A percentile compares a stretch with the other conserved stretches of the same genome.
These are phyloP conservation scores for Danionella cerebrum DNA, from an alignment of 2,113 vertebrate species.

Conservation along the genomic window DNA sequence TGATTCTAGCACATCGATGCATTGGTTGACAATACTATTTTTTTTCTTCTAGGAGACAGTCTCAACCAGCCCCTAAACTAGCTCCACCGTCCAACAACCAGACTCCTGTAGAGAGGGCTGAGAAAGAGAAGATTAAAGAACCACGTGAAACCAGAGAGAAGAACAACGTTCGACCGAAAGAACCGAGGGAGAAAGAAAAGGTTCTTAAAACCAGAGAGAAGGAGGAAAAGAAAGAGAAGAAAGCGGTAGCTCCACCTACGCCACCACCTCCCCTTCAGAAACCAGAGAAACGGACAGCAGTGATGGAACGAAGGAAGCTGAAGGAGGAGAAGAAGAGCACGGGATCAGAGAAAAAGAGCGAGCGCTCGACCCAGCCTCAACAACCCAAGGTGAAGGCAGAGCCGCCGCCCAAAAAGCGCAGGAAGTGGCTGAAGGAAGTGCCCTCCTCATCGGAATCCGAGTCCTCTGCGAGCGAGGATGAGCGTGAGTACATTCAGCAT, in stretches of 20 bases:
- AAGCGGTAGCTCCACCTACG: conserved; percentile 42
- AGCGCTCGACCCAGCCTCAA: conserved; percentile 64
- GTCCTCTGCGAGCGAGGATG: conserved; percentile 82
- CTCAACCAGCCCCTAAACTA: conserved; percentile 51
- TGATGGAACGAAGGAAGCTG: conserved; percentile 49
- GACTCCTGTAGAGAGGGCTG: conserved; percentile 55
- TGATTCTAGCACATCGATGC: no score
- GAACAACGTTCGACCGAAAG: conserved; percentile 52
- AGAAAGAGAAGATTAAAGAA: conserved; percentile 42
- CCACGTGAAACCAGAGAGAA: conserved; percentile 55
- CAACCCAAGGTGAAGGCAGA: conserved; percentile 77
- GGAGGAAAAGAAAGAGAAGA: conserved; percentile 46
- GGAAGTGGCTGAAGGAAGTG: conserved; percentile 84
- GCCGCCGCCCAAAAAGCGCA: conserved; percentile 86
- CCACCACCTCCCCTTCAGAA: conserved; percentile 46
- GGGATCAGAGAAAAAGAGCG: conserved; percentile 51
- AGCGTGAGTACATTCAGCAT: conserved; percentile 55
- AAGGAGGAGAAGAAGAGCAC: conserved; percentile 58
- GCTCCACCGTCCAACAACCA: conserved; percentile 52
- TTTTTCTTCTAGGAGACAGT: conserved; percentile 18
- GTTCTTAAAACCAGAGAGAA: conserved; percentile 49
- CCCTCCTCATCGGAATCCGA: conserved; percentile 79
- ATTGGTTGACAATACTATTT: no score
- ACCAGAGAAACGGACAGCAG: conserved; percentile 48
- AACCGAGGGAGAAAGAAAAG: conserved; percentile 53